Percentiles rank a stretch among this genome's conserved stretches.
These are phyloP conservation scores for Leptatherina wallacei DNA, from an alignment of 2,797 vertebrate species.

Conservation along the genomic window DNA sequence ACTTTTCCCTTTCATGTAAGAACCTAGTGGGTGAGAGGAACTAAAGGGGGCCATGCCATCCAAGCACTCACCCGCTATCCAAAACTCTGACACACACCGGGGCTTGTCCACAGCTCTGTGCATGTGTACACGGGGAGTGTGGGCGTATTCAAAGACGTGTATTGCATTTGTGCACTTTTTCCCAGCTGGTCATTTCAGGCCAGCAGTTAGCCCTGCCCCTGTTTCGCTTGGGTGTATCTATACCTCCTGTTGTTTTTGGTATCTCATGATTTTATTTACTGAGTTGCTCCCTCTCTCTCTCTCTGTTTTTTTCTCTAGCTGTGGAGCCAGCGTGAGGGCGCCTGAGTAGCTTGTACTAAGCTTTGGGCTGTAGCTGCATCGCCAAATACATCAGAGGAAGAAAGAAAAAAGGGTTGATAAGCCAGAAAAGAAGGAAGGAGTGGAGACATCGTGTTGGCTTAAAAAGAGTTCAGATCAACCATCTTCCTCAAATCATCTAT, in stretches of 20 bases:
- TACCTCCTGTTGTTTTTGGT: conserved; percentile 44
- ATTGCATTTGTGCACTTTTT: conserved; percentile 32
- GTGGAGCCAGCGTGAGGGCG: conserved; percentile 42
- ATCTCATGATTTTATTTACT: conserved; percentile 51
- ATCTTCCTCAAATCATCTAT: conserved; percentile 12
- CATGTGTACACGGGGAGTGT: conserved; percentile 17
- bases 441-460: conserved; percentile 41
- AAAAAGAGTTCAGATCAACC: conserved; percentile 68
- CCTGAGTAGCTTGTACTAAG: conserved; percentile 41
- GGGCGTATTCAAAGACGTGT: conserved; percentile 28
- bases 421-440: conserved; percentile 13
- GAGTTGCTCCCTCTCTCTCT: conserved; percentile 21
- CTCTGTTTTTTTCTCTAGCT: conserved; percentile 52
- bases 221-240: conserved; percentile 28
- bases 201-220: conserved; percentile 23
- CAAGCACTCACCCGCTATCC: conserved; percentile 59
- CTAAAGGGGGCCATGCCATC: conserved; percentile 70
- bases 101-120: conserved; percentile 29
- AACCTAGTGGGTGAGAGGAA: conserved; percentile 73
- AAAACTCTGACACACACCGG: conserved; percentile 34
- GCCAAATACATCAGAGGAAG: conserved; percentile 37
- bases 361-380: conserved; percentile 36
- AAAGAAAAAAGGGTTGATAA: conserved; percentile 6
- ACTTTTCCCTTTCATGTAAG: conserved; percentile 76
- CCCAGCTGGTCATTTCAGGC: conserved; percentile 38